These are phyloP conservation scores for Epicampocera succincta DNA, from an alignment of 2,888 invertebrate genomes.

Conservation along the genomic window DNA sequence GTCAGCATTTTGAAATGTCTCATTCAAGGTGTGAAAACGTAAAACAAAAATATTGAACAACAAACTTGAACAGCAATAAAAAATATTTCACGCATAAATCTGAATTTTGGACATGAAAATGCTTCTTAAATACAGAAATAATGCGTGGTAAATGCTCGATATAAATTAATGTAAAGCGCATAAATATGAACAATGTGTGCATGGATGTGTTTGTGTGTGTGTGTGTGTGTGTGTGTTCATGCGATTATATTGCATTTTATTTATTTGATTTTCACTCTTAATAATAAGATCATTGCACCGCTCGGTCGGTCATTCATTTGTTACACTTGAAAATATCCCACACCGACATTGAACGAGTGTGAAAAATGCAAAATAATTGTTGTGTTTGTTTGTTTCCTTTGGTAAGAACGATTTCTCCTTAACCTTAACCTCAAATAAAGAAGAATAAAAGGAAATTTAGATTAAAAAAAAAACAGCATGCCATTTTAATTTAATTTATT, in stretches of 20 bases:
- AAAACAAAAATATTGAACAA: constrained; percentile 17
- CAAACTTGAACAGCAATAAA: constrained; percentile 44
- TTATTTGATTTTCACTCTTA: constrained; percentile 29
- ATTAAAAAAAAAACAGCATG: neutral
- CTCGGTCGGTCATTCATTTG: constrained; percentile 14
- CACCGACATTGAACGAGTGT: constrained; percentile 36
- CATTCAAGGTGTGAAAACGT: constrained; percentile 56
- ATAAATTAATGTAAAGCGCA: too few species aligned
- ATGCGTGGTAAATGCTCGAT: constrained; percentile 49
- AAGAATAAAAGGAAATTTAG: neutral
- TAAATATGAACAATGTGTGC: too few species aligned
- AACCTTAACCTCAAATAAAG: constrained; percentile 36
- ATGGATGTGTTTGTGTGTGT: neutral
- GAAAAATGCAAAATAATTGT: constrained; percentile 52
- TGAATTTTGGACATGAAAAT: constrained; percentile 45
- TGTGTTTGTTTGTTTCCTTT: constrained; percentile 19
- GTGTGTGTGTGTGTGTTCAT: too few species aligned
- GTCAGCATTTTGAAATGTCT: constrained; percentile 55
- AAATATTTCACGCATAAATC: constrained; percentile 13
- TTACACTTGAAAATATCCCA: constrained; percentile 53
- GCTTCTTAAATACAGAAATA: constrained; percentile 6
- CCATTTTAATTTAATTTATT: constrained; percentile 26
- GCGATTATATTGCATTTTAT: neutral
- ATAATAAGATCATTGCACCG: constrained; percentile 58
- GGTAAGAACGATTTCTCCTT: constrained; percentile 13